Evolutionary conservation across 2,888 invertebrate species (phyloP).

Genomic region (Eledona agricola): DNA sequence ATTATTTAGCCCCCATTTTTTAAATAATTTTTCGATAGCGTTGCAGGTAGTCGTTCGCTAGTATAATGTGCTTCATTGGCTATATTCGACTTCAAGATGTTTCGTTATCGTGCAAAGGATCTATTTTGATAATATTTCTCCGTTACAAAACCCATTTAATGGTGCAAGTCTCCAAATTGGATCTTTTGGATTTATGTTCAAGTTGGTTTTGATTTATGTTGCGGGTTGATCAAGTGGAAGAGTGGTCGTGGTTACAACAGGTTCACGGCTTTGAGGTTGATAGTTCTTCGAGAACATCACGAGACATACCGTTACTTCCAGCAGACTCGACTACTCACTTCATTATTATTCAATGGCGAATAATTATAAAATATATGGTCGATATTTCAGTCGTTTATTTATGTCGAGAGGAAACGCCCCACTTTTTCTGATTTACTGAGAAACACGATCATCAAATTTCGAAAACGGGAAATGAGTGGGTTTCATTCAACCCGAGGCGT

Average conservation of each 20-base stretch:
- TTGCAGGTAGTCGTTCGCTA: too few species aligned
- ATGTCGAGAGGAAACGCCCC: conserved; percentile 19
- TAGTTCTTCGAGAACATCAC: conserved; percentile 27
- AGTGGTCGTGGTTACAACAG: conserved; percentile 7
- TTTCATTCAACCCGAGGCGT: too few species aligned
- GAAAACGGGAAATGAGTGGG: too few species aligned
- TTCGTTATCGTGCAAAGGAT: too few species aligned
- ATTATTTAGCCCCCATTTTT: too few species aligned
- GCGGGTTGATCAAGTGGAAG: neutral
- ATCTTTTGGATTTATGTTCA: neutral
- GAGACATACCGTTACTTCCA: conserved; percentile 24
- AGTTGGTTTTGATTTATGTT: conserved; percentile 7
- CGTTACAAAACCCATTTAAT: too few species aligned
- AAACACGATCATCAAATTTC: too few species aligned
- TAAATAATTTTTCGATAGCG: too few species aligned
- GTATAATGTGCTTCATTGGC: too few species aligned
- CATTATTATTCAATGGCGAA: conserved; percentile 27
- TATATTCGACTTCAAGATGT: too few species aligned
- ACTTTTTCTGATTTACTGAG: conserved; percentile 5
- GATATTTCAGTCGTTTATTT: conserved; percentile 9
- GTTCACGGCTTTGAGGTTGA: conserved; percentile 19
- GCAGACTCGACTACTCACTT: conserved; percentile 29
- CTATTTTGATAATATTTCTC: too few species aligned
- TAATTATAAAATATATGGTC: conserved; percentile 25
- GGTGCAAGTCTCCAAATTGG: too few species aligned